phyloP scores from a whole-genome alignment of 2,888 invertebrate genomes.

The Myopa testacea region DNA sequence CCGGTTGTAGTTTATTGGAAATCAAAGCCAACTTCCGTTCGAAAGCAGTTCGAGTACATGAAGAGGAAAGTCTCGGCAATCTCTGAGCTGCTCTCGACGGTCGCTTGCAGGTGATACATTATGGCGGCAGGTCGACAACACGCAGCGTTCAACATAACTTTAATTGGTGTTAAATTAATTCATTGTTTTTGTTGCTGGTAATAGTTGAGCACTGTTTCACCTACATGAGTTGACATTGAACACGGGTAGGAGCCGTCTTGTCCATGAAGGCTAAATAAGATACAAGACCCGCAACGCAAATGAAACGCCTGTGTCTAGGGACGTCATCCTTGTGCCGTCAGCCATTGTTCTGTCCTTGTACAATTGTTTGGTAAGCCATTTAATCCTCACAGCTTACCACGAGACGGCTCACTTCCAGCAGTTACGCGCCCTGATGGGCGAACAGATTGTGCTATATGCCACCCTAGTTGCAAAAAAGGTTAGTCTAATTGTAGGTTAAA shows the following conservation, averaged over 20 bases:
- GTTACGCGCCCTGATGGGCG: constrained; percentile 33
- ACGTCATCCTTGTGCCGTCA: neutral
- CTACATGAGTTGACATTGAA: neutral
- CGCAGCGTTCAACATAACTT: constrained; percentile 52
- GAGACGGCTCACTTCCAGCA: constrained; percentile 46
- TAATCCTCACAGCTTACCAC: constrained; percentile 36
- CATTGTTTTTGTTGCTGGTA: constrained; percentile 34
- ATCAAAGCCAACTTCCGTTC: no score
- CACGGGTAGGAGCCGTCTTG: neutral
- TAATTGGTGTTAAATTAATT: constrained; percentile 58
- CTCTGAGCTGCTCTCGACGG: constrained; percentile 19
- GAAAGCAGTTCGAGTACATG: neutral
- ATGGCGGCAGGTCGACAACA: constrained; percentile 55
- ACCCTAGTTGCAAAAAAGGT: constrained; percentile 66
- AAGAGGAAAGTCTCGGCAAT: constrained; percentile 9
- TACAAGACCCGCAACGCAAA: neutral
- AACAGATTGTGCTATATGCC: constrained; percentile 50
- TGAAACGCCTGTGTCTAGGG: neutral
- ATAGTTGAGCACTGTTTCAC: neutral
- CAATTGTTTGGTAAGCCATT: neutral
- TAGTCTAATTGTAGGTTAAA: constrained; percentile 61
- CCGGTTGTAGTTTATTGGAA: no score
- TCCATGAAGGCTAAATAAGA: constrained; percentile 23
- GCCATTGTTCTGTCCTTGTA: constrained; percentile 7
- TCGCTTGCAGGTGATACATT: neutral